Evolutionary conservation across 1,140 invertebrate species (phyloP).

Genomic region (Hirudo medicinalis): DNA sequence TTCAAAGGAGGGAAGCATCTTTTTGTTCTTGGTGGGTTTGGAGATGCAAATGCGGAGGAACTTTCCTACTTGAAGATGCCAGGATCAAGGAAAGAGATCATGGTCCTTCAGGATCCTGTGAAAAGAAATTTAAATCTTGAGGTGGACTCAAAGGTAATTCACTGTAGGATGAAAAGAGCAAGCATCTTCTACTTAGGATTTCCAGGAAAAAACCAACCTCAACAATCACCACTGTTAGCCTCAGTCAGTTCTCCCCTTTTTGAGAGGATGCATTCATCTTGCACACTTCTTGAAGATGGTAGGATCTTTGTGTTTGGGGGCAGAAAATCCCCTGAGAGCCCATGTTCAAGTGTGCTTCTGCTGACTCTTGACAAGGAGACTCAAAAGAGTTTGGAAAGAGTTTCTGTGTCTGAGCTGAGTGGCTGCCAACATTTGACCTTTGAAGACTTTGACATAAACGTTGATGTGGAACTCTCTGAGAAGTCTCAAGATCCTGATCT

Average conservation of each 20-base stretch:
- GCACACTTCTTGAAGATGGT: slow-evolving; percentile 12
- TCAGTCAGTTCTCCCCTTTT: slow-evolving; percentile 15
- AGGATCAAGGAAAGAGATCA: no score
- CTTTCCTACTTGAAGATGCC: background rate
- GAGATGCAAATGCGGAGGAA: slow-evolving; percentile 18
- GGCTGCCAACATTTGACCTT: background rate
- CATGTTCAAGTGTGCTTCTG: slow-evolving; percentile 17
- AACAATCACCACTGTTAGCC: no score
- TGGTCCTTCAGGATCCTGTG: no score
- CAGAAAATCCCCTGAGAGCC: slow-evolving; percentile 26
- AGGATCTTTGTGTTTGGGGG: slow-evolving; percentile 33
- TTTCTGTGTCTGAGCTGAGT: background rate
- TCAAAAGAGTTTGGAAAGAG: background rate
- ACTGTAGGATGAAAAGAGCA: no score
- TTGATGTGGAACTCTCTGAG: background rate
- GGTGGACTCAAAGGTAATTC: no score
- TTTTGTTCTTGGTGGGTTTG: slow-evolving; percentile 26
- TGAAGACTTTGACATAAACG: no score
- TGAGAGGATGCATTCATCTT: slow-evolving; percentile 26
- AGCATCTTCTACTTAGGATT: no score
- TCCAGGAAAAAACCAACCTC: no score
- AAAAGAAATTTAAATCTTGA: no score
- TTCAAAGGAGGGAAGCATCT: slow-evolving; percentile 11
- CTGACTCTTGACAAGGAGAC: background rate
- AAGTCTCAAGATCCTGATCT: slow-evolving; percentile 23